Conservation (phyloP, 2,797 vertebrate species). For the Naso thynnoides region DNA sequence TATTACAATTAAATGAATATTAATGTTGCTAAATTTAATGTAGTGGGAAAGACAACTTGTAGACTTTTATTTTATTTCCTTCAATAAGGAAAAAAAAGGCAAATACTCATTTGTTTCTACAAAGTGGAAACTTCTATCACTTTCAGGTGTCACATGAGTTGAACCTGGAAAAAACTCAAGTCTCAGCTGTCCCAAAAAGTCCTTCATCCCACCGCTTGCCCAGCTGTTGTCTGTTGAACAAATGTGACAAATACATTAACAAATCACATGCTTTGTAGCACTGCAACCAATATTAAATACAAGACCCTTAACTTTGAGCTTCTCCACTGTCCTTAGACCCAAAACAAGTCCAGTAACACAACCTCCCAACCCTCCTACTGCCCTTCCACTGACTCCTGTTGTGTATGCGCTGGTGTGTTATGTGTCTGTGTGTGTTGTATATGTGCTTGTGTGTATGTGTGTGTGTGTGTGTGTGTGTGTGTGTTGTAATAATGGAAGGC, state of each 20-base stretch:
- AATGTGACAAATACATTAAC: conserved; percentile 12
- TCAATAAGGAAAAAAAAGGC: no score
- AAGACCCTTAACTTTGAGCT: conserved; percentile 73
- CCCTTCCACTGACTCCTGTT: conserved; percentile 29
- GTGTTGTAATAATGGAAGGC: conserved; percentile 85
- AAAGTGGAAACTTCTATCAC: no score
- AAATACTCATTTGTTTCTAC: not conserved
- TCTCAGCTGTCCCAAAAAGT: conserved; percentile 4
- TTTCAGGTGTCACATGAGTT: not conserved
- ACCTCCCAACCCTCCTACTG: conserved; percentile 52
- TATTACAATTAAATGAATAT: conserved; percentile 2
- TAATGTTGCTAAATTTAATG: not conserved
- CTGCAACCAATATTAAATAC: conserved; percentile 42
- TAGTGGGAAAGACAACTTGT: not conserved
- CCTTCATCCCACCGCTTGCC: conserved; percentile 5
- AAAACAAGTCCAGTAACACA: conserved; percentile 53
- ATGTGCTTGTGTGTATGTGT: conserved; percentile 19
- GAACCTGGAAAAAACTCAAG: conserved; percentile 7
- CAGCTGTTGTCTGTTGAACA: conserved; percentile 5
- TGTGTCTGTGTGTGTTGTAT: conserved; percentile 51
- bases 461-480: conserved; percentile 51
- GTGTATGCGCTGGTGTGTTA: not conserved
- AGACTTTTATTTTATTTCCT: not conserved
- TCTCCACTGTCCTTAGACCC: conserved; percentile 50
- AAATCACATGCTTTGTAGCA: conserved; percentile 27